Evolutionary conservation across 1,140 invertebrate genomes (phyloP).

Genomic region (Caenorhabditis tropicalis): DNA sequence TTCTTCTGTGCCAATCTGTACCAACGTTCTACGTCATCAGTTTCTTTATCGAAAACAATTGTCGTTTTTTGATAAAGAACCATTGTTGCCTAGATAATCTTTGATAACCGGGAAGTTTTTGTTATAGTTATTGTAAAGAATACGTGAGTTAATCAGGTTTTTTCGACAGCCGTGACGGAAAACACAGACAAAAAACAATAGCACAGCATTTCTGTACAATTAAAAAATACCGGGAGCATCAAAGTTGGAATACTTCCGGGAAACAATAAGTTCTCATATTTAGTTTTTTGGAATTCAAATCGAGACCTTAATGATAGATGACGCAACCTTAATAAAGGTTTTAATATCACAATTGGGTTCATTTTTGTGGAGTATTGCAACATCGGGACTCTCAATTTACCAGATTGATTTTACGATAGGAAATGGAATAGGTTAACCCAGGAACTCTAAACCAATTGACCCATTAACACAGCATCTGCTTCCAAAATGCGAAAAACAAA

Average conservation of each 20-base stretch:
- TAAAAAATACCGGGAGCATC: no score
- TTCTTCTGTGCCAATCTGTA: neutral
- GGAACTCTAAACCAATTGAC: neutral
- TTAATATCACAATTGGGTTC: no score
- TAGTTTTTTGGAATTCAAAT: no score
- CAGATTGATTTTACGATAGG: no score
- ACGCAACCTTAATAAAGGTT: no score
- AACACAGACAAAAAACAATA: neutral
- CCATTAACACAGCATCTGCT: neutral
- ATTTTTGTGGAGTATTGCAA: no score
- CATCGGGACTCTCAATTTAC: no score
- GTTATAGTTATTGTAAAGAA: conserved; percentile 3
- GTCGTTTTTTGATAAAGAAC: neutral
- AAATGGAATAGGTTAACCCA: no score
- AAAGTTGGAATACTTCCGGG: no score
- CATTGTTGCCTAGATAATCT: neutral
- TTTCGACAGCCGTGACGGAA: neutral
- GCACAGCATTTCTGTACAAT: no score
- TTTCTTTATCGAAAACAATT: neutral
- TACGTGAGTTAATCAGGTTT: neutral
- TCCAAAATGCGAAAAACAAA: neutral
- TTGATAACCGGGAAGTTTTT: conserved; percentile 19
- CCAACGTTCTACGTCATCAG: neutral
- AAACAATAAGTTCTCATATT: no score
- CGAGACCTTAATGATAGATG: no score